phyloP scores from a whole-genome alignment of 1,140 invertebrate species.

The Brachionus koreanus region DNA sequence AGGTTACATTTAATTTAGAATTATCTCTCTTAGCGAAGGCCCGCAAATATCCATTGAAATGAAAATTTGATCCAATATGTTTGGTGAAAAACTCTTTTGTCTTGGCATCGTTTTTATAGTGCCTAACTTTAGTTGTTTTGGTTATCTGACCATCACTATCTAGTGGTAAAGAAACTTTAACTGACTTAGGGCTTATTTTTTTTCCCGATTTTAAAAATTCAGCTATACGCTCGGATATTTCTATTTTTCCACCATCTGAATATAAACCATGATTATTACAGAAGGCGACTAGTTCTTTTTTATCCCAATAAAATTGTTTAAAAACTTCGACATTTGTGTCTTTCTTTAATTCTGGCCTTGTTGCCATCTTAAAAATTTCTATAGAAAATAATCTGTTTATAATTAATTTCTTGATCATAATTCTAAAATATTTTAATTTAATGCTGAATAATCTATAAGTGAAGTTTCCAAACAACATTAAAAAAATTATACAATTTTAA shows the following conservation, averaged over 20 bases:
- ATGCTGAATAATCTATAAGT: neutral
- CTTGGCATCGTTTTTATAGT: neutral
- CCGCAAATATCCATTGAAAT: slow-evolving; percentile 11
- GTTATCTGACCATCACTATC: neutral
- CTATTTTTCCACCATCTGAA: slow-evolving; percentile 7
- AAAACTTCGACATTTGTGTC: neutral
- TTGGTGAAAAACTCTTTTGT: slow-evolving; percentile 3
- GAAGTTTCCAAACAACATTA: neutral
- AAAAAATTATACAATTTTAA: neutral
- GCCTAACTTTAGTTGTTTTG: neutral
- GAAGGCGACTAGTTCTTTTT: neutral
- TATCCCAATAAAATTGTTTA: slow-evolving; percentile 29
- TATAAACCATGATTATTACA: slow-evolving; percentile 1
- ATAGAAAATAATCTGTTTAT: neutral
- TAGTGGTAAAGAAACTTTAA: neutral
- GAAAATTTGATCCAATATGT: neutral
- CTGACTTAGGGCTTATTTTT: neutral
- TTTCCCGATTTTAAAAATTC: neutral
- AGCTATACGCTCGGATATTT: neutral
- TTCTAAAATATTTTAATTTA: neutral
- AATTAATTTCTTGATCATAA: neutral
- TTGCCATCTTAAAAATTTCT: neutral
- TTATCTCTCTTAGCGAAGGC: neutral
- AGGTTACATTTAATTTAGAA: neutral
- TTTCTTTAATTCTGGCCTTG: slow-evolving; percentile 1